Evolutionary conservation across 64 coral and sea anemone genomes (phyloP).

Genomic region (Astreopora myriophthalma): DNA sequence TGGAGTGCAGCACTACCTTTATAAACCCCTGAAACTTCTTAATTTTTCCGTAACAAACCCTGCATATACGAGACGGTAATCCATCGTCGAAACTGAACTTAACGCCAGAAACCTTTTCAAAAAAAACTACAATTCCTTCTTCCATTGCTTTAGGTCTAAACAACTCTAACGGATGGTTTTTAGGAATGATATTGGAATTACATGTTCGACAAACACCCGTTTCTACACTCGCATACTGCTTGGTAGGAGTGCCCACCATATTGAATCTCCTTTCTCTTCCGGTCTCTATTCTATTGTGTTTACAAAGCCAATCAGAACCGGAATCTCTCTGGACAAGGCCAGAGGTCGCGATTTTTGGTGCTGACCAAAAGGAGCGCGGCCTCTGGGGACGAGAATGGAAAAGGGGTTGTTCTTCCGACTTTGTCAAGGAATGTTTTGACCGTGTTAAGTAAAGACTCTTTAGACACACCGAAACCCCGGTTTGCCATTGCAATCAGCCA

Average conservation of each 20-base stretch:
- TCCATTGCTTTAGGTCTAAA: neutral
- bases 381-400: neutral
- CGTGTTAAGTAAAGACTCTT: too few relatives aligned
- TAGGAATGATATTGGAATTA: neutral
- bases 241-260: neutral
- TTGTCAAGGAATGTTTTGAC: too few relatives aligned
- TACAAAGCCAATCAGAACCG: neutral
- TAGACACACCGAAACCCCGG: too few relatives aligned
- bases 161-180: neutral
- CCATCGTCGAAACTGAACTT: neutral
- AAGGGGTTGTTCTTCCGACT: too few relatives aligned
- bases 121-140: neutral
- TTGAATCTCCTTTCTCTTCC: neutral
- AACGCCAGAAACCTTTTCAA: too few relatives aligned
- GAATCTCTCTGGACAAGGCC: neutral
- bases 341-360: neutral
- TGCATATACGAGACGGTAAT: neutral
- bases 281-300: neutral
- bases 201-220: neutral
- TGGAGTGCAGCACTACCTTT: neutral
- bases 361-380: neutral
- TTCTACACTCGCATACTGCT: neutral
- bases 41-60: neutral
- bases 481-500: too few relatives aligned
- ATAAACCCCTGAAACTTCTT: neutral